Conservation (phyloP, 1,140 invertebrate genomes). For the Trigoniulus corallinus region DNA sequence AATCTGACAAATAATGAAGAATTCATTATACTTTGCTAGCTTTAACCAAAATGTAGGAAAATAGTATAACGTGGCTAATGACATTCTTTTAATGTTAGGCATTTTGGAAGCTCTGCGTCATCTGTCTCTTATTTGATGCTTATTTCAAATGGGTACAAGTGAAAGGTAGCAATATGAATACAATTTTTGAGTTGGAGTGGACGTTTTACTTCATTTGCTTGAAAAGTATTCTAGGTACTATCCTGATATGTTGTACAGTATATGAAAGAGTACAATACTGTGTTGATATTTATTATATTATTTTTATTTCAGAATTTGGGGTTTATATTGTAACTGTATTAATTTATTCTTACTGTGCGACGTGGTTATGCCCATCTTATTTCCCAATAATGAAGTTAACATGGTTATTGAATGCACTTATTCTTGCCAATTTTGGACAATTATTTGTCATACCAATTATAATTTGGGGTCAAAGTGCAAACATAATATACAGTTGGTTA, state of each 20-base stretch:
- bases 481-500: constrained; percentile 15
- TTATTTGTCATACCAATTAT: constrained; percentile 20
- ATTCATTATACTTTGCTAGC: not conserved
- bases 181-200: constrained; percentile 15
- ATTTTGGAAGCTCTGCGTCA: constrained; percentile 19
- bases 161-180: not conserved
- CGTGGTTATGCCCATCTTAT: constrained; percentile 13
- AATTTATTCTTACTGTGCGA: not conserved
- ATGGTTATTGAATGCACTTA: not conserved
- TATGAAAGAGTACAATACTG: not conserved
- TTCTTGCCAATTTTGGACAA: constrained; percentile 17
- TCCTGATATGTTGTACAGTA: too few relatives aligned
- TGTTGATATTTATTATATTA: not conserved
- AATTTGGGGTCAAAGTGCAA: constrained; percentile 20
- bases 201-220: constrained; percentile 20
- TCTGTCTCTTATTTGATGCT: constrained; percentile 22
- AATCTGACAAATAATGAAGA: not conserved
- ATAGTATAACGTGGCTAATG: not conserved
- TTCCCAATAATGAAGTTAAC: constrained; percentile 9
- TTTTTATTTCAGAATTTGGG: not conserved
- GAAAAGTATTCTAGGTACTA: constrained; percentile 17
- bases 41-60: too few relatives aligned
- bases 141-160: constrained; percentile 15
- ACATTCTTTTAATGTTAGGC: constrained; percentile 1
- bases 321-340: not conserved